Base-by-base conservation (phyloP, 1,140 invertebrate species). In the Cotesia glomerata region DNA sequence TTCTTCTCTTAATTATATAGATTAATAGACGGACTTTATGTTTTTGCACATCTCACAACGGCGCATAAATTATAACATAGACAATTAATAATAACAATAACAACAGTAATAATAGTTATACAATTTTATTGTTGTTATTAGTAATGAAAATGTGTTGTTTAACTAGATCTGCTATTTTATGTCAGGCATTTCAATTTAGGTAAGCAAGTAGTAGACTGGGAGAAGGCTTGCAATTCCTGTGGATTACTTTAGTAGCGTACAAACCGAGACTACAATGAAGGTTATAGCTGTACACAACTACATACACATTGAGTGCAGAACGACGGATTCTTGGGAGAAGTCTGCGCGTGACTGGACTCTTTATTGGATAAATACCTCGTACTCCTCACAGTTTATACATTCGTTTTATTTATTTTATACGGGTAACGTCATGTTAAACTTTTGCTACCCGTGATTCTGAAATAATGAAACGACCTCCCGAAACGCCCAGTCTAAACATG, bases 341-440 rank as follows among this genome's bases (percentile, higher is more conserved):
- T 34, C 36, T 35, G 74, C 73, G 74, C 74, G 74, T 75, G 74
- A 75, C 69, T 71, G 14, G 71, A 75, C 67, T 75, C 54, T 59
- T 34, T 63, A 75, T 73, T 69, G 69, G 74, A 71, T 75, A 75
- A 66, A 72, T 75, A 69, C 59, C 64, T 67, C 32, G 39, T 63
- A 59, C 18, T 35, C 54, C 64, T 63, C 68, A 70, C 62, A 63
- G 16, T 74, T 66, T 74, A 59, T 45, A 61, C 69, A 67, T 69
- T 16, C 36, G 51, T 61, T 66, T 71, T 58, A 32, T 67, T 67
- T n/a, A 13, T 45, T 67, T 54, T 36, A 34, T 32, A 18, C 36
- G 61, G 7, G 8, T 58, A 72, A 67, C 59, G 36, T 56, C 58
- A 26, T 56, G 62, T 72, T 45, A 72, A 67, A 18, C 51, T 45